These are phyloP conservation scores for Neotoma lepida DNA, from an alignment of 2,113 vertebrate genomes.

Conservation along the genomic window DNA sequence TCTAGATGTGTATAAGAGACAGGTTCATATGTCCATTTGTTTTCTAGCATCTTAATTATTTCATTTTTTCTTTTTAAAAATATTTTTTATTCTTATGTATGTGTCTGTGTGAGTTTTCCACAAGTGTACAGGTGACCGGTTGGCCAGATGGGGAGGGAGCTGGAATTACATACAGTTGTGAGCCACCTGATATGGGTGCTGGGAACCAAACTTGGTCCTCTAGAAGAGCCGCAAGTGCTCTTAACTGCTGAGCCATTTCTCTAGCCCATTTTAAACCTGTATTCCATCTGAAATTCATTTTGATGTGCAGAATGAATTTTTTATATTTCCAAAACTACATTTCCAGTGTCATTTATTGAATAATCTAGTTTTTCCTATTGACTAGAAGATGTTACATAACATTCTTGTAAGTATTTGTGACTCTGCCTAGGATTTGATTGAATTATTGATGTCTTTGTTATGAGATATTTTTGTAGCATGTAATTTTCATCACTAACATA, in stretches of 20 bases:
- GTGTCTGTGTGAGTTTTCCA: not conserved
- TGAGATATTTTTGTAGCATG: not conserved
- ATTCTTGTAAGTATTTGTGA: not conserved
- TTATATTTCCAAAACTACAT: not conserved
- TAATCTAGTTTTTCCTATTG: not conserved
- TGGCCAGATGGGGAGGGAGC: not conserved
- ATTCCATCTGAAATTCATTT: conserved; percentile 45
- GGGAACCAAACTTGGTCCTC: not conserved
- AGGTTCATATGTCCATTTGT: not conserved
- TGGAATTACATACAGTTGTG: not conserved
- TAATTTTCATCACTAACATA: not conserved
- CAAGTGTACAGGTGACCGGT: not conserved
- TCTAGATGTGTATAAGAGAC: too few species aligned
- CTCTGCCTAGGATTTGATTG: not conserved
- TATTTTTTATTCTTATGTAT: not conserved
- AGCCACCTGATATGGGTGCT: not conserved
- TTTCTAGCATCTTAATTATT: conserved; percentile 27
- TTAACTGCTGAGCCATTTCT: not conserved
- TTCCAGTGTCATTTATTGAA: not conserved
- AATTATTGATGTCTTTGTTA: not conserved
- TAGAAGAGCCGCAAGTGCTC: not conserved
- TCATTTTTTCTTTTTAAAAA: not conserved
- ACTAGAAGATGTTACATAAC: not conserved
- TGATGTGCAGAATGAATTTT: not conserved
- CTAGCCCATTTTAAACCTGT: not conserved